Evolutionary conservation across 2,888 invertebrate genomes (phyloP), one percentile per base, ranked within the genome.

Genomic region (Chromoteleia sp.): DNA sequence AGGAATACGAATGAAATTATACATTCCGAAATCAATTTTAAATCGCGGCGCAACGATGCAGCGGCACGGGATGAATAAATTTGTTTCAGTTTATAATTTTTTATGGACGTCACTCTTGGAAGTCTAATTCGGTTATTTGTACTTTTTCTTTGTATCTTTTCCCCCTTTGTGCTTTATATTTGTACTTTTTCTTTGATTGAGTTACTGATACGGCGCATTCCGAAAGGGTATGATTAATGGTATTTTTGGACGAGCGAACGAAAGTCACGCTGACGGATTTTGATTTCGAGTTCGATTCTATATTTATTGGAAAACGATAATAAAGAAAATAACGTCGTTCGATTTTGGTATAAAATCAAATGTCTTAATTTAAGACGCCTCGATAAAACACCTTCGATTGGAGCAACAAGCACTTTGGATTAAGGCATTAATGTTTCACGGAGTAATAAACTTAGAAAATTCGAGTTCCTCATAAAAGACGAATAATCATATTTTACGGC

Each of bases 1-100:
- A 63, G 17, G 56, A 54, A 71, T 19, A 52, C 36, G 59, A 71
- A 52, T 21, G 19, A 56, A 73, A 61, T 74, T 63, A 56, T 63
- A 52, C 43, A 43, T 41, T 43, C 25, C n/a, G 43, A 73, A 73
- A 73, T 73, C 61, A 73, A 73, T 61, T 61, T 61, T 10, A 41
- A 61, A 50, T 73, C 70, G 17, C 43, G 29, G 10, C 5, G 17
- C 30, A 15, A 61, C 33, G 33, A 45, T 63, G 43, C 43, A 12
- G n/a, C 45, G 45, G 14, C 29, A 25, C 43, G 41, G 54, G 43
- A 73, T 52, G 73, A 73, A 73, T 73, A 73, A 59, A 29, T 73
- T 61, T 43, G 54, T 54, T 73, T 61, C 61, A 10, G 29, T 43
- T 58, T 58, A 58, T 12, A 12, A 33, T 58, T 56, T 70, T 70